A percentile compares a stretch with the other conserved stretches of the same genome.
Conservation (phyloP, 2,113 vertebrate genomes). For the Notarius quadriscutis region DNA sequence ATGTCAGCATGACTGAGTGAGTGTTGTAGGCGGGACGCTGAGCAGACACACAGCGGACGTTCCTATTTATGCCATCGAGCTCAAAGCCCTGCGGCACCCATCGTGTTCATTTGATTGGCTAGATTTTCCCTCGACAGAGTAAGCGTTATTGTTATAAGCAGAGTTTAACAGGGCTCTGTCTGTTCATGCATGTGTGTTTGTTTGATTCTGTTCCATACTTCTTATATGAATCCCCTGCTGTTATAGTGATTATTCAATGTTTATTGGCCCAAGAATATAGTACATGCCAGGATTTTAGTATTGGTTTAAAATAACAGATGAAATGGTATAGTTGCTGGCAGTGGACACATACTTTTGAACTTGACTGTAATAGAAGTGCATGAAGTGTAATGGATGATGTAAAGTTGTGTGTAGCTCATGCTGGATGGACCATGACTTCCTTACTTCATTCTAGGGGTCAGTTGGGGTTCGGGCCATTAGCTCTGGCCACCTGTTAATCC, state of each 20-base stretch:
- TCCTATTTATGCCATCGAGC: slow-evolving; percentile 6
- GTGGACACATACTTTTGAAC: neutral
- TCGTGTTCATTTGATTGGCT: slow-evolving; percentile 1
- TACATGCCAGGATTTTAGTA: neutral
- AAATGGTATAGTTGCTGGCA: neutral
- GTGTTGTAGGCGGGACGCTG: slow-evolving; percentile 17
- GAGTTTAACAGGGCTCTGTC: neutral
- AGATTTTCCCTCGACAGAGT: neutral
- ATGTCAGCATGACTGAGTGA: slow-evolving; percentile 15
- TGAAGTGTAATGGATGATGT: slow-evolving; percentile 21
- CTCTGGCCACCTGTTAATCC: slow-evolving; percentile 33
- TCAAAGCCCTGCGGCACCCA: slow-evolving; percentile 5
- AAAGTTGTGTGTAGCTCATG: slow-evolving; percentile 4
- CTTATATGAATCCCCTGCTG: slow-evolving; percentile 26
- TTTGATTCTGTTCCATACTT: slow-evolving; percentile 8
- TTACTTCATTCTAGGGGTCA: slow-evolving; percentile 27
- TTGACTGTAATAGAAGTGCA: neutral
- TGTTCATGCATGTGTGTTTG: neutral
- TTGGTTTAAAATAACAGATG: neutral
- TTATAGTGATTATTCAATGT: slow-evolving; percentile 10
- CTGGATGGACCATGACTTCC: slow-evolving; percentile 2
- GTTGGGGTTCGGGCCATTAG: slow-evolving; percentile 36
- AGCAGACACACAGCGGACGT: neutral
- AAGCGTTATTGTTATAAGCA: neutral
- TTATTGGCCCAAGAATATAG: neutral